A percentile compares a stretch with the other conserved stretches of the same genome.
Conservation (phyloP, 1,140 invertebrate genomes). For the Heterodera carotae region DNA sequence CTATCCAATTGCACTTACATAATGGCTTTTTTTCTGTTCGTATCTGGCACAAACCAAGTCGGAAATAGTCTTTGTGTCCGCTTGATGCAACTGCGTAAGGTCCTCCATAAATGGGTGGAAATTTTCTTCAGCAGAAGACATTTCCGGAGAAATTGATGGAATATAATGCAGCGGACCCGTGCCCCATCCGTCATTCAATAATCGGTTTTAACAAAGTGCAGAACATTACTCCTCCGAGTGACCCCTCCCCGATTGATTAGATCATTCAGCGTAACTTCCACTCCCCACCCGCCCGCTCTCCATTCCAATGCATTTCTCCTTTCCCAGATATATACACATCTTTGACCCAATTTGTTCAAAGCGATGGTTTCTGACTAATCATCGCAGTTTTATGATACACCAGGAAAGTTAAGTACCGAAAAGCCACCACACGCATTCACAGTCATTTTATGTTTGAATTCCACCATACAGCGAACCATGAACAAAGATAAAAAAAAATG, state of each 20-base stretch:
- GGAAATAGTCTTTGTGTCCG: neutral
- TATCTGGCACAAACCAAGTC: neutral
- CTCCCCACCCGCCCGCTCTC: too few species aligned
- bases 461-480: neutral
- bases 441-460: neutral
- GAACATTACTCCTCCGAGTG: neutral
- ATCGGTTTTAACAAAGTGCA: neutral
- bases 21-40: neutral
- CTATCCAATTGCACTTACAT: neutral
- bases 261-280: neutral
- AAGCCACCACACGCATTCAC: slow-evolving; percentile 5
- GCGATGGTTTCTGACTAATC: neutral
- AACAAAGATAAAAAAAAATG: neutral
- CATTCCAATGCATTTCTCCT: too few species aligned
- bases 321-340: neutral
- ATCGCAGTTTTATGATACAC: neutral
- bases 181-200: neutral
- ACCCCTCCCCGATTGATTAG: neutral
- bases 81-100: neutral
- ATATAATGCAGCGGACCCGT: neutral
- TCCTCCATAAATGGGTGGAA: neutral
- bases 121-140: neutral
- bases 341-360: slow-evolving; percentile 2
- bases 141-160: neutral
- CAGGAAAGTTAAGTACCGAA: neutral